A percentile compares a stretch with the other conserved stretches of the same genome.
These are phyloP conservation scores for Dipus sagitta DNA, from an alignment of 2,797 vertebrate species.

Conservation along the genomic window DNA sequence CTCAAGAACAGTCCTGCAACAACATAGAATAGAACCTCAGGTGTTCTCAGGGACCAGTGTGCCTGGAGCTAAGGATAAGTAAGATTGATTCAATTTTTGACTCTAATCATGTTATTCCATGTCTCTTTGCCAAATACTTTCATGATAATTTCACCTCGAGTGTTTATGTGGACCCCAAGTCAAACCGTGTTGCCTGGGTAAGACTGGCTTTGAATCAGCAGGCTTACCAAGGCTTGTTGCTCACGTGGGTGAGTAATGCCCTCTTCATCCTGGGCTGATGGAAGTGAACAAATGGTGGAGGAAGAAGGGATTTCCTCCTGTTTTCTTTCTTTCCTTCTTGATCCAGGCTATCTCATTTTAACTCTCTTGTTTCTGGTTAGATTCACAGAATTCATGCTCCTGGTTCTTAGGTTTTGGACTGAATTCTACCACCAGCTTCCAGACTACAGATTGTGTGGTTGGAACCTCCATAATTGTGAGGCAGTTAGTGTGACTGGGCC, in stretches of 20 bases:
- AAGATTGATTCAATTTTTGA: neutral
- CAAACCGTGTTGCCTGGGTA: neutral
- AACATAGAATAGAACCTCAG: neutral
- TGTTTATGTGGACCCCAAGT: neutral
- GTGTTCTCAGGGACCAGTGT: neutral
- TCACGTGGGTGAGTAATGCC: neutral
- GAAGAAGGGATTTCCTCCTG: neutral
- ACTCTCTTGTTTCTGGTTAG: neutral
- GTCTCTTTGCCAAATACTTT: no score
- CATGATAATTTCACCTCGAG: neutral
- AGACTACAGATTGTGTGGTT: neutral
- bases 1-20: neutral
- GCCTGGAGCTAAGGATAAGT: neutral
- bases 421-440: neutral
- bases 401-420: neutral
- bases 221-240: neutral
- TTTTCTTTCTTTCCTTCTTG: neutral
- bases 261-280: neutral
- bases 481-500: no score
- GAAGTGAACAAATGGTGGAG: neutral
- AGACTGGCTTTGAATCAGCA: neutral
- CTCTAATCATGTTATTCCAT: no score
- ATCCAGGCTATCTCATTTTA: neutral
- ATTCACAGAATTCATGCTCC: neutral
- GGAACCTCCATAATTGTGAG: no score